Conservation (phyloP, 2,797 vertebrate genomes). For the Cuniculus paca region DNA sequence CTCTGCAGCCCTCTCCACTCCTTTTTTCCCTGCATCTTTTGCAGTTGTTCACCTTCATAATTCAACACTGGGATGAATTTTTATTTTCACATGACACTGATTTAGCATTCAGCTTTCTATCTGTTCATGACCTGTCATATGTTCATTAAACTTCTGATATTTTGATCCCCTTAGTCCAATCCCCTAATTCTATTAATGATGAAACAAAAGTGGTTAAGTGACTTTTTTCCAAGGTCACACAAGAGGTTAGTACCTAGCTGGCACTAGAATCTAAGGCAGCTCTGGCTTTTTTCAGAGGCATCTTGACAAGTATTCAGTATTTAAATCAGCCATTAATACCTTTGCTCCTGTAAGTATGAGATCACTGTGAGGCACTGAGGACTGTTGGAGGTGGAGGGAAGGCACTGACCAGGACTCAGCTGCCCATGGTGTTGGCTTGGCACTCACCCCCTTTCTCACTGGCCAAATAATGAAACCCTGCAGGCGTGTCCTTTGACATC, state of each 20-base stretch:
- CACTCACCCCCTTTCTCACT: background rate
- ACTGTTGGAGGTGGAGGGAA: background rate
- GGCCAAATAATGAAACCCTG: too few relatives aligned
- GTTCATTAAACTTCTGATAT: slow-evolving; percentile 49
- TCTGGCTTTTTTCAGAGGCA: background rate
- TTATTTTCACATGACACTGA: background rate
- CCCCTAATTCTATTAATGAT: slow-evolving; percentile 53
- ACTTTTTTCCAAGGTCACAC: background rate
- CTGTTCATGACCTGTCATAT: background rate
- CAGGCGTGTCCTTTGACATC: background rate
- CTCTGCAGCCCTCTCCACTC: background rate
- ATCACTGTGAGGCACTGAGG: background rate
- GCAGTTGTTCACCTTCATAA: slow-evolving; percentile 8
- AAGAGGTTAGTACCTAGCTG: background rate
- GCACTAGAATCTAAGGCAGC: background rate
- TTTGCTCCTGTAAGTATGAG: background rate
- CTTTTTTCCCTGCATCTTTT: background rate
- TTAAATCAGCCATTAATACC: slow-evolving; percentile 6
- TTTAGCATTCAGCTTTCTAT: background rate
- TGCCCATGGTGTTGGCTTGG: background rate
- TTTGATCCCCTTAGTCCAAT: slow-evolving; percentile 21
- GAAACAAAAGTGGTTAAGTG: slow-evolving; percentile 50
- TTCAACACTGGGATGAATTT: background rate
- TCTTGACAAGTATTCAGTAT: background rate
- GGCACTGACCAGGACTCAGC: background rate